Conservation (phyloP, 1,140 invertebrate species). For the Cecropterus lyciades region DNA sequence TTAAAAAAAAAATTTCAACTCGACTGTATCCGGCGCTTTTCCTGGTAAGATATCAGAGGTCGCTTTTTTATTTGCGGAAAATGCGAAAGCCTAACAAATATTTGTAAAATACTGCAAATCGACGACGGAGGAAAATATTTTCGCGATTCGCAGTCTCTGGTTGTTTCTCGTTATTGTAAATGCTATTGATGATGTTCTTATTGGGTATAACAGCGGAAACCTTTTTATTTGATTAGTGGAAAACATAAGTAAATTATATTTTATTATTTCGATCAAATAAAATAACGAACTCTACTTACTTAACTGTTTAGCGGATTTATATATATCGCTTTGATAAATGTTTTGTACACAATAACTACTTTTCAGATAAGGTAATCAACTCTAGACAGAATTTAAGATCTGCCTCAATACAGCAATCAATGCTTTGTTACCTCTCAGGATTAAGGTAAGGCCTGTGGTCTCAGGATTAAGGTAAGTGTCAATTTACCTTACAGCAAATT, state of each 20-base stretch:
- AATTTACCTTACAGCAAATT: too few relatives aligned
- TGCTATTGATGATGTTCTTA: not conserved
- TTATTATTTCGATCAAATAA: too few relatives aligned
- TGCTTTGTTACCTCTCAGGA: too few relatives aligned
- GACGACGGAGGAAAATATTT: not conserved
- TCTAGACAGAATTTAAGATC: too few relatives aligned
- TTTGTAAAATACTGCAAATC: not conserved
- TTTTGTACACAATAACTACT: too few relatives aligned
- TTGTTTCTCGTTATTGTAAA: slow-evolving; percentile 1
- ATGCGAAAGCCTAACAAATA: not conserved
- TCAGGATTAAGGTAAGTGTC: too few relatives aligned
- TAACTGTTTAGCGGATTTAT: too few relatives aligned
- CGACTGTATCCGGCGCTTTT: not conserved
- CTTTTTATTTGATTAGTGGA: slow-evolving; percentile 12
- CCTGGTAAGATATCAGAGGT: not conserved
- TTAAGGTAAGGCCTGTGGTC: too few relatives aligned
- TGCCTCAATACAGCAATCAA: too few relatives aligned
- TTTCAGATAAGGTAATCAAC: too few relatives aligned
- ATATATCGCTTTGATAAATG: too few relatives aligned
- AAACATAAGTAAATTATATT: not conserved
- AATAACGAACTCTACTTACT: too few relatives aligned
- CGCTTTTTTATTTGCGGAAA: not conserved
- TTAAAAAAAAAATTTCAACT: not conserved
- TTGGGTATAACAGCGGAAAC: not conserved
- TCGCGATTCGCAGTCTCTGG: not conserved